Conservation (phyloP, 2,888 invertebrate genomes). For the Callyntrura sp. region DNA sequence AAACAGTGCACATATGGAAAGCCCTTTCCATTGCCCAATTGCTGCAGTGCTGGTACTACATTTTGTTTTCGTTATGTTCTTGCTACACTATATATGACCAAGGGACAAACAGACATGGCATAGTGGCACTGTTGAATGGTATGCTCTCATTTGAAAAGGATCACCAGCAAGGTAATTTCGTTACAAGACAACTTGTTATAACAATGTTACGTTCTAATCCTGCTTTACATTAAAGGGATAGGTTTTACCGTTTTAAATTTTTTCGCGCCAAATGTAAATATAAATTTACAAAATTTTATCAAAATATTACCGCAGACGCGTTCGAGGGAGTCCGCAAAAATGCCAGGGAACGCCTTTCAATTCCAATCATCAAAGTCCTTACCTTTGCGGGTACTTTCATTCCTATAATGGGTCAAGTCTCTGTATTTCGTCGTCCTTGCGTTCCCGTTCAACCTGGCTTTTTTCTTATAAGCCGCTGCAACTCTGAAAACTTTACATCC, state of each 20-base stretch:
- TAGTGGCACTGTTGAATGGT: conserved; percentile 6
- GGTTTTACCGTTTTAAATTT: too few species aligned
- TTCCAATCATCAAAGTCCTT: not conserved
- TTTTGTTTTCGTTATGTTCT: conserved; percentile 17
- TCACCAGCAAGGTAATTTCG: too few species aligned
- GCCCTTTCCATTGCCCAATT: not conserved
- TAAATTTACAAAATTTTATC: too few species aligned
- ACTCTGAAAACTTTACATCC: not conserved
- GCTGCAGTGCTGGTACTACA: conserved; percentile 34
- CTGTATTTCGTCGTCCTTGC: conserved; percentile 2
- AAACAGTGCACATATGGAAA: not conserved
- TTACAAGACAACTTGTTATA: too few species aligned
- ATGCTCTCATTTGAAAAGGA: conserved; percentile 23
- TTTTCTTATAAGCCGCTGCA: conserved; percentile 16
- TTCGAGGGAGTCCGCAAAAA: not conserved
- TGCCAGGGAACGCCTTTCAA: not conserved
- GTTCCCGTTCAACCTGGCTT: conserved; percentile 37
- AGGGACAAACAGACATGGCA: not conserved
- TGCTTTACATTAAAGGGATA: too few species aligned
- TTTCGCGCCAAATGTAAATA: too few species aligned
- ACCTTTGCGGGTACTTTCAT: not conserved
- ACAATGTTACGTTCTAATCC: too few species aligned
- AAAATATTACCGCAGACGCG: too few species aligned
- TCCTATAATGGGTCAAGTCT: conserved; percentile 4
- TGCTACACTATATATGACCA: conserved; percentile 16